A percentile compares a stretch with the other conserved stretches of the same genome.
These are phyloP conservation scores for Drosophila nigrodunni DNA, from an alignment of 1,140 invertebrate species.

Conservation along the genomic window DNA sequence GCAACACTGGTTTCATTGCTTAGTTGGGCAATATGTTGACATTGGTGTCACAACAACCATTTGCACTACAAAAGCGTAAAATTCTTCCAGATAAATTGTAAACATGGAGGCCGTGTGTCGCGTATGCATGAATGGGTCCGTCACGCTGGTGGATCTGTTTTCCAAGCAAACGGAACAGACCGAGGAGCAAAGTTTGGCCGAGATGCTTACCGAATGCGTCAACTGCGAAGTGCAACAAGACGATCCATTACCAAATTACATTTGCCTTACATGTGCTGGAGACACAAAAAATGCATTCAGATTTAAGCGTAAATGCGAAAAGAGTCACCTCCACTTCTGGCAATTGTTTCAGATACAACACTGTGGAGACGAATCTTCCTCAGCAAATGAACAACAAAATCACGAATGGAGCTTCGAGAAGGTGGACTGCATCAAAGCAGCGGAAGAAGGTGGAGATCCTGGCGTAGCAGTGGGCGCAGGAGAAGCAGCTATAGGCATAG, in stretches of 20 bases:
- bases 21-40: no score
- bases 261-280: constrained; percentile 8
- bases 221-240: constrained; percentile 2
- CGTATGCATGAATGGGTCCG: constrained; percentile 15
- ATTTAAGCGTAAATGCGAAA: constrained; percentile 21
- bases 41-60: no score
- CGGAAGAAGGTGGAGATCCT: background rate
- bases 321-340: constrained; percentile 2
- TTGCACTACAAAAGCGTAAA: no score
- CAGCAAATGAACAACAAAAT: background rate
- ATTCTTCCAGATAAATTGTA: background rate
- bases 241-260: constrained; percentile 25
- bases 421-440: background rate
- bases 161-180: background rate
- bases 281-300: constrained; percentile 18
- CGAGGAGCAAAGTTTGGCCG: background rate
- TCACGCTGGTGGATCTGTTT: constrained; percentile 23
- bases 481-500: background rate
- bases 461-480: background rate
- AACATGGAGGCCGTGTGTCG: constrained; percentile 12
- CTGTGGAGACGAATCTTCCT: background rate
- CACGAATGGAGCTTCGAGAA: background rate
- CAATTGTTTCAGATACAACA: background rate
- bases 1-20: no score
- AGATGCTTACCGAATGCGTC: constrained; percentile 15